These are phyloP conservation scores for Falco berigora DNA, from an alignment of 2,797 vertebrate genomes.

Conservation along the genomic window DNA sequence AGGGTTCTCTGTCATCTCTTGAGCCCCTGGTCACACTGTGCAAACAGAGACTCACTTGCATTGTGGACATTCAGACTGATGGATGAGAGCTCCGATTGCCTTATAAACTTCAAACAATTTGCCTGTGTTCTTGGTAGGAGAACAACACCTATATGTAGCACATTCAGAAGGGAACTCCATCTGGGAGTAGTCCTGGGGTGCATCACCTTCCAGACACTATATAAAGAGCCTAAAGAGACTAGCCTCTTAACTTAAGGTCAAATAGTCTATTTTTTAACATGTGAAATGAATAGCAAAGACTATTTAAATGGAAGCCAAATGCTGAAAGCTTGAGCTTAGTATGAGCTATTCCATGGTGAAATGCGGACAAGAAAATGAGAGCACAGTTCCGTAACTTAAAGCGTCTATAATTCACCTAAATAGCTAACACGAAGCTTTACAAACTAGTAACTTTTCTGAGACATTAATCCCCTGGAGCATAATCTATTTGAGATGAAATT, in stretches of 20 bases:
- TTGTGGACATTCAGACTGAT: slow-evolving; percentile 88
- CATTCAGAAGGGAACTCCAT: background rate
- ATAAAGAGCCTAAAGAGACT: background rate
- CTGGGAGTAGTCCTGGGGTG: background rate
- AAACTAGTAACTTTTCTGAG: background rate
- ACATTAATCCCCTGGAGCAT: background rate
- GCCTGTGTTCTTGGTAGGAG: slow-evolving; percentile 81
- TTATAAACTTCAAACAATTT: slow-evolving; percentile 97
- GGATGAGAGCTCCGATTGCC: slow-evolving; percentile 85
- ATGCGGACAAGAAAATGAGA: background rate
- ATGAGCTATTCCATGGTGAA: background rate
- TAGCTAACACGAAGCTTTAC: background rate
- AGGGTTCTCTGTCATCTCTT: slow-evolving; percentile 83
- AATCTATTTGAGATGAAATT: background rate
- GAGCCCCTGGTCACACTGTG: slow-evolving; percentile 88
- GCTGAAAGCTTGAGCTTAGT: background rate
- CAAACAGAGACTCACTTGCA: slow-evolving; percentile 81
- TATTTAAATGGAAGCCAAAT: background rate
- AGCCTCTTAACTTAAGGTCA: background rate
- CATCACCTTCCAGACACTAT: background rate
- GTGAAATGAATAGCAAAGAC: background rate
- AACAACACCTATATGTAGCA: background rate
- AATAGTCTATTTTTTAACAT: background rate
- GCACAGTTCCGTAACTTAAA: background rate
- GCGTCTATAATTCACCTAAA: background rate